Base-by-base conservation (phyloP, 1,140 invertebrate genomes). In the Atta colombica region DNA sequence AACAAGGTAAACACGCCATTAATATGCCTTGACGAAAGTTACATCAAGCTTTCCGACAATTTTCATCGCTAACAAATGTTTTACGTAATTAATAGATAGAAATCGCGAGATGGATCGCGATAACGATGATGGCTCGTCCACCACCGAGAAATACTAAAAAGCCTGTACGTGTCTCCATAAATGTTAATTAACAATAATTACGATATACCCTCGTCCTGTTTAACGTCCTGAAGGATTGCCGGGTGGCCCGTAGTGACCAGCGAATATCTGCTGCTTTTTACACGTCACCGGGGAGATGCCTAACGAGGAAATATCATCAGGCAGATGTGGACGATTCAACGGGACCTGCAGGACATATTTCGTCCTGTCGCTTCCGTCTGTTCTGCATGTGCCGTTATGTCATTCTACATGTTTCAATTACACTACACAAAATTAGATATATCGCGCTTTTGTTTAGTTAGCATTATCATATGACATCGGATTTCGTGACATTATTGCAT, bases 151-250 rank as follows among this genome's bases (percentile, higher is more conserved):
- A 80, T 71, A 85, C 88, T 84, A 61, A 71, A 90, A 87, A 90
- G 89, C 86, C 77, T 88, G 86, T 90, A 88, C 86, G 66, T 91
- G 90, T 91, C 89, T 75, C 89, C 89, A 91, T 91, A 91, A 90
- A 91, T 91, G 84, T 91, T 91, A 89, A 91, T 91, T 91, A 91
- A 89, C 90, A 80, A 89, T 91, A 71, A 91, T 91, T 91, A 91
- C 61, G 77, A 63, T 58, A 28, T 69, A 61, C 78, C 51, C 66
- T 68, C 63, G 39, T 12, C 71, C 88, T 80, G 75, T 65, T 85
- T 71, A 87, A 86, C 74, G 71, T 74, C 77, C 77, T 65, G 28
- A 86, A 51, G 75, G 68, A 75, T 85, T 74, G 51, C 65, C 8
- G 68, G 68, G 3, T 49, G 85, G 77, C 16, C 71, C 28, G 55